These are phyloP conservation scores for Megalurothrips usitatus DNA, from an alignment of 2,888 invertebrate species.

Conservation along the genomic window DNA sequence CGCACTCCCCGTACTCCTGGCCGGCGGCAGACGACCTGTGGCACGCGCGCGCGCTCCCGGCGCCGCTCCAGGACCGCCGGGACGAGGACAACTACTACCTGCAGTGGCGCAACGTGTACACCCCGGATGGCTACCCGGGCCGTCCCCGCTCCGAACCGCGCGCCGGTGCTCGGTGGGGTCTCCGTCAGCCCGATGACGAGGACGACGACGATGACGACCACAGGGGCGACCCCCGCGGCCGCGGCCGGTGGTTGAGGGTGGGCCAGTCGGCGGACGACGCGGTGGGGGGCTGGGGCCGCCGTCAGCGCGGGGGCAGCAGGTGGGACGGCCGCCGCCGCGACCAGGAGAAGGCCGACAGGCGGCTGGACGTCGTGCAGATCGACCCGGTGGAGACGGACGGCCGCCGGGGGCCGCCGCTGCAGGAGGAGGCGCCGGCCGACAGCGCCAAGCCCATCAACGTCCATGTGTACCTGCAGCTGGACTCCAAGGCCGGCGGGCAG, in stretches of 20 bases:
- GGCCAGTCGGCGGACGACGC: background rate
- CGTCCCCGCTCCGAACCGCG: no score
- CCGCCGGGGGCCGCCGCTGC: background rate
- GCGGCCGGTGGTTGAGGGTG: background rate
- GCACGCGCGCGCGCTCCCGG: background rate
- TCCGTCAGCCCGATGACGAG: background rate
- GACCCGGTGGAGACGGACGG: background rate
- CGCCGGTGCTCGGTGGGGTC: no score
- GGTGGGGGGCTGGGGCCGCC: background rate
- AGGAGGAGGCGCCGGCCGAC: background rate
- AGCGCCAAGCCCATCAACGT: constrained; percentile 1
- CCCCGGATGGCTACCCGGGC: no score
- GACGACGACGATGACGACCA: background rate
- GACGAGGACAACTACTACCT: background rate
- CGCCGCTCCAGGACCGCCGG: background rate
- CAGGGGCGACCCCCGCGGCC: background rate
- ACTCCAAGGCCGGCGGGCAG: no score
- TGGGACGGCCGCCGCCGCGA: background rate
- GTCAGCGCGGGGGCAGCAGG: background rate
- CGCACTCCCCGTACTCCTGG: background rate
- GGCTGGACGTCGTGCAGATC: background rate
- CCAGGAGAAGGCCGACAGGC: background rate
- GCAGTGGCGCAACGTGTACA: background rate
- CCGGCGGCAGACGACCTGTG: background rate
- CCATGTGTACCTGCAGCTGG: background rate